Evolutionary conservation across 37 sponge, comb jelly and placozoan species (phyloP).

Genomic region (Aplysina aerophoba): DNA sequence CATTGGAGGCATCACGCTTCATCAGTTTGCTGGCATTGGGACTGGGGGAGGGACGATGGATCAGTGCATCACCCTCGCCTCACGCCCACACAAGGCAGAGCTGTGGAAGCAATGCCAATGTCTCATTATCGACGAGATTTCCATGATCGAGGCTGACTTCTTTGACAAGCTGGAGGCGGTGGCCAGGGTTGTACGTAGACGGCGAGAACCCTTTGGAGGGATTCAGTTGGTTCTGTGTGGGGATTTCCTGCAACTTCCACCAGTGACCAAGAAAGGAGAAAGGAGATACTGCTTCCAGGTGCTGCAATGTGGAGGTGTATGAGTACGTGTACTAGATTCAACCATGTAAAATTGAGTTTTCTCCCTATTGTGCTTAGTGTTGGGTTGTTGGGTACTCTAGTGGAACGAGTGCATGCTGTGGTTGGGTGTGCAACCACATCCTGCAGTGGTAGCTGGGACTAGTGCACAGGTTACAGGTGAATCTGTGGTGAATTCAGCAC

Average conservation of each 20-base stretch:
- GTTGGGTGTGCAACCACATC: too few species aligned
- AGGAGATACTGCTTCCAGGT: slow-evolving; percentile 85
- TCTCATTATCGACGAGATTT: slow-evolving; percentile 88
- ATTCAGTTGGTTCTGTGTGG: slow-evolving; percentile 91
- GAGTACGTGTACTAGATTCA: too few species aligned
- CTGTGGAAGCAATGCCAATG: slow-evolving; percentile 74
- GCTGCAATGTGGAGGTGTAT: neutral
- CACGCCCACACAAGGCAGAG: slow-evolving; percentile 45
- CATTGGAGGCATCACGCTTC: slow-evolving; percentile 87
- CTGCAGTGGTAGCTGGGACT: too few species aligned
- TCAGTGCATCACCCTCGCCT: slow-evolving; percentile 66
- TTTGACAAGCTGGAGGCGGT: slow-evolving; percentile 89
- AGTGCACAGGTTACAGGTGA: too few species aligned
- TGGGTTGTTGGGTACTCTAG: too few species aligned
- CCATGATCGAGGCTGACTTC: slow-evolving; percentile 86
- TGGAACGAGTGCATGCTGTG: too few species aligned
- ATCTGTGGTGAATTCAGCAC: too few species aligned
- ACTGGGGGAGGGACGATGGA: slow-evolving; percentile 63
- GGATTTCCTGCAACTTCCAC: slow-evolving; percentile 89
- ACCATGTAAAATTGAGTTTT: too few species aligned
- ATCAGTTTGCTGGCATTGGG: slow-evolving; percentile 91
- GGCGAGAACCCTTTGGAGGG: slow-evolving; percentile 81
- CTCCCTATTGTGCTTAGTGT: too few species aligned
- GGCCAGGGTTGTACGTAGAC: slow-evolving; percentile 69
- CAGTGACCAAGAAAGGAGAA: slow-evolving; percentile 68